Conservation (phyloP, 1,140 invertebrate genomes). For the Nomia melanderi region DNA sequence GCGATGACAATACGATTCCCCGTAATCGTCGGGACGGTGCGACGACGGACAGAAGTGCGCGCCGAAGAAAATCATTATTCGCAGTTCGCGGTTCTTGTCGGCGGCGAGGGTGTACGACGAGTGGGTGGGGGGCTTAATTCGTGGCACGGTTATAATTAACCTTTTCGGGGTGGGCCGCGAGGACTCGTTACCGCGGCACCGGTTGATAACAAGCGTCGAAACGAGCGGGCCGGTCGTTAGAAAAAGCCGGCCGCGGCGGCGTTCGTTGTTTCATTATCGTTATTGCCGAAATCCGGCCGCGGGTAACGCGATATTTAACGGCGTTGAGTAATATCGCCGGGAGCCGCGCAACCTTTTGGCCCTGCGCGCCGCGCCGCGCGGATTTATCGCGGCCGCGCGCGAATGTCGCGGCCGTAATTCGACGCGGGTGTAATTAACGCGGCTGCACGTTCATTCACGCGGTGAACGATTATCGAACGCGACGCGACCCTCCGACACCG, state of each 20-base stretch:
- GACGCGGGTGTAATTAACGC: conserved; percentile 36
- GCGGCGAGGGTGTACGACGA: too few relatives aligned
- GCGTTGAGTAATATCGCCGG: conserved; percentile 40
- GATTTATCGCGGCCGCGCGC: conserved; percentile 35
- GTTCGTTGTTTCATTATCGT: conserved; percentile 46
- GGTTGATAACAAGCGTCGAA: conserved; percentile 43
- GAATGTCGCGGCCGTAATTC: conserved; percentile 33
- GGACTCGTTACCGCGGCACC: conserved; percentile 13
- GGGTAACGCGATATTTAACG: conserved; percentile 36
- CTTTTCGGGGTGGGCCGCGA: neutral
- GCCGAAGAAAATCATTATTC: conserved; percentile 42
- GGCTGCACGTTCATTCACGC: neutral
- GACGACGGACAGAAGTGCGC: conserved; percentile 3
- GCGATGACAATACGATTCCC: conserved; percentile 59
- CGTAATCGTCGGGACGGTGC: conserved; percentile 60
- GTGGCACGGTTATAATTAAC: conserved; percentile 4
- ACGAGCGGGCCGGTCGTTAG: conserved; percentile 42
- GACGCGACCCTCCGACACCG: neutral
- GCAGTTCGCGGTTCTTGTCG: conserved; percentile 55
- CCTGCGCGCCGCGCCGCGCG: neutral
- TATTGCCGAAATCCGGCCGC: conserved; percentile 44
- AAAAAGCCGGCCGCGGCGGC: conserved; percentile 19
- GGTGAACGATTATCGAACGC: neutral
- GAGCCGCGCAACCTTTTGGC: conserved; percentile 19
- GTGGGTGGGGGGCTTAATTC: neutral